Evolutionary conservation across 2,888 invertebrate genomes (phyloP), one percentile per base, ranked within the genome.

Genomic region (Nomada hirtipes): DNA sequence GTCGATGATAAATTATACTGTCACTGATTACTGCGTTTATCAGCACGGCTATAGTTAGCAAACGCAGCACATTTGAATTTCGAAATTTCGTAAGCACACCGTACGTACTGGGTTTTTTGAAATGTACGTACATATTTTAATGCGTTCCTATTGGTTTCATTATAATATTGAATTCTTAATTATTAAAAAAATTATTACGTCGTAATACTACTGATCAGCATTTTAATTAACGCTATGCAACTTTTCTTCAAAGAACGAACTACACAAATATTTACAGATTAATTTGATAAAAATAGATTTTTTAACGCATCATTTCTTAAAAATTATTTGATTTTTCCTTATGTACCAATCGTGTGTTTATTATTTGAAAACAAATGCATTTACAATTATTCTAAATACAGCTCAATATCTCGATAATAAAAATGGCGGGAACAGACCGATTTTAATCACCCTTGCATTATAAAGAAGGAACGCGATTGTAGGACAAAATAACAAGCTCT

Each of bases 11-110:
- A 82, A 78, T 78, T 59, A 10, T n/a, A 50, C 59, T 52, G 72
- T 73, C 60, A 63, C 15, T 68, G 81, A 77, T 84, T 76, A 61
- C 55, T 15, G 11, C 29, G 50, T 82, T 82, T 81, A 81, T 81
- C 81, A 55, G 50, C 23, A 73, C 57, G 47, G 11, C 20, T 68
- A 53, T 71, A 68, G 29, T 53, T 42, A n/a, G 44, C 47, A 65
- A 68, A 68, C 55, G 55, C 15, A 72, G 23, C 13, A 20, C n/a
- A 23, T 78, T 80, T 63, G 63, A 78, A 78, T 78, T 72, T 79
- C 57, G 50, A 78, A 57, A 67, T 75, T 18, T 63, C 13, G 23
- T 36, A 13, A 74, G 18, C 23, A 71, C 42, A 13, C 13, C 15
- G 15, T 64, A 42, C 20, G 20, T 74, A 64, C 36, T 36, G 36